Evolutionary conservation across 2,113 vertebrate genomes (phyloP), one percentile per base, ranked within the genome.

Genomic region (Poicephalus gulielmi): DNA sequence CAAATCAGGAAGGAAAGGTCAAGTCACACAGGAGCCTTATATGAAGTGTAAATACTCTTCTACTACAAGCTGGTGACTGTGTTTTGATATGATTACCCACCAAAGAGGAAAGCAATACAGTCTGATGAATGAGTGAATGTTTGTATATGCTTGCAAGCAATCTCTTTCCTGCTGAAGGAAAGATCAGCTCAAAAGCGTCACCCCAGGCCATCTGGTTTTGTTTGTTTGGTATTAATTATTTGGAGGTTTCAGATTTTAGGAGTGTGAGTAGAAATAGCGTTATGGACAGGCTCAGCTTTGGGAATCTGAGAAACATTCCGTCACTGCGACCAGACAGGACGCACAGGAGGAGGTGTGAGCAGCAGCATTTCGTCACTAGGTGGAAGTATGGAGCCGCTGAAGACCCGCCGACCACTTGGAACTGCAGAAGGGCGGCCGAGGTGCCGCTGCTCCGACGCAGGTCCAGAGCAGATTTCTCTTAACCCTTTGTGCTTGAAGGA

Each of bases 341-440:
- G 5, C 3, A 25, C 16, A 55, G 33, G 39, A 76, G 47, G 50
- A 63, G n/a, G 7, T 16, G 73, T 11, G 47, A 95, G 46, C 30
- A 39, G 64, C 1, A 73, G 30, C 11, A 69, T 39, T 75, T 66
- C 3, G 62, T 75, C 97, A 85, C 96, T 94, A 90, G 96, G 59
- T 96, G 96, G 96, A 90, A 82, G 86, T 18, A 31, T 63, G 78
- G 95, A 92, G 88, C 86, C 10, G 16, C 37, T 30, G 39, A 28
- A 87, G 39, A 33, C 28, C 52, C 23, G 8, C 11, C 18, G 28
- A 13, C 8, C 4, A 0, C 53, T 47, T 2, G 5, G 47, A 83
- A 50, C 31, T 28, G 1, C 11, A 5, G 25, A 20, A 23, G 9
- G 13, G 15, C 2, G 37, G 7, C 25, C 33, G 16, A 18, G 35